Evolutionary conservation across 1,140 invertebrate genomes (phyloP), one percentile per base, ranked within the genome.

Genomic region (Galleria mellonella): DNA sequence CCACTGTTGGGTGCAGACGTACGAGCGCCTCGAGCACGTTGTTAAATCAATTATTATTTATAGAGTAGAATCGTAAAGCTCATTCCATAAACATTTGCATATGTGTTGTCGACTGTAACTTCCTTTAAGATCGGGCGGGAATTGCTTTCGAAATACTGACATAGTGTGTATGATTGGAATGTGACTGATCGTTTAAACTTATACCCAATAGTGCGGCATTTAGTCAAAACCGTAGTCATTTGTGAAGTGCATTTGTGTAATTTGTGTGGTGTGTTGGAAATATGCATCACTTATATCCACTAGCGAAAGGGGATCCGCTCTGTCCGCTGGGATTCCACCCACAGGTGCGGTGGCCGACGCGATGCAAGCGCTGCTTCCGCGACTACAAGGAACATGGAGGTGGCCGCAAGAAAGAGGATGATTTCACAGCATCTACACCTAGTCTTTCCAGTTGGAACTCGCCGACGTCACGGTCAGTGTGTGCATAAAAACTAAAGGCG

Each of bases 291-390:
- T 79, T 94, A 72, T 94, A 94, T 79, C 92, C 93, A 32, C 88
- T 91, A 57, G 90, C 91, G 56, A 94, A 94, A 87, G 94, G 94
- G 44, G 95, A 97, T 75, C 93, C 95, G 31, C 86, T 96, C 43
- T 97, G 95, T 75, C 95, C 95, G 14, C 87, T 97, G 67, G 96
- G 96, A n/a, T 97, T 97, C 74, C 94, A 96, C 87, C 95, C 96
- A 12, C 96, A 97, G 87, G 94, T 96, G 50, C 90, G 95, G 56
- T 96, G 95, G 94, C 96, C 96, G 9, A 97, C 95, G 31, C 89
- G 95, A 55, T 97, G 96, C 87, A 97, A 97, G 87, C 87, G 95
- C 55, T 97, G 96, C 82, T 97, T 97, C 88, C 92, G 95, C 89
- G 95, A 96, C 72, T 97, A 96, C 83, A 96, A 96, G 79, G 94